Base-by-base conservation (phyloP, 2,797 vertebrate genomes). In the Tapera naevia region DNA sequence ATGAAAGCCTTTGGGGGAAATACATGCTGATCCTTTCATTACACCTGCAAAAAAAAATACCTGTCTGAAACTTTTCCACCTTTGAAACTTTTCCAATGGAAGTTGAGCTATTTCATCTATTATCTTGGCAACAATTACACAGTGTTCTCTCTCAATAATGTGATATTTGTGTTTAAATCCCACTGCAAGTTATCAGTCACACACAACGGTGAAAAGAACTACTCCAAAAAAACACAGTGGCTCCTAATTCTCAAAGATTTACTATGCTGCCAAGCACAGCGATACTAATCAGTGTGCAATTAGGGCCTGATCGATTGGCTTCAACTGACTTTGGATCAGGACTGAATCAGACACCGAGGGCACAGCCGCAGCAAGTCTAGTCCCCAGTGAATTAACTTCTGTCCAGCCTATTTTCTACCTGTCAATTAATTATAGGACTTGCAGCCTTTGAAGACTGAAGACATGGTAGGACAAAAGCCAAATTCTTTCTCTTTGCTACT, bases 41-140 rank as follows among this genome's bases (percentile, higher is more conserved):
- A 97, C 86, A 90, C 75, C 92, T 76, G 89, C 91, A 95, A 95
- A 91, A 95, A 95, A 91, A 88, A 72, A 88, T 51, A 91, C 81
- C 84, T 78, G 82, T 88, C 83, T 93, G 81, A 97, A 98, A 97
- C 97, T 97, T 98, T 94, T 87, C 94, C 78, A 93, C 88, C 94
- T 98, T 97, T 97, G 93, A 98, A 98, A 98, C 91, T 97, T 97
- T 97, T 97, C 95, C 95, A 94, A 92, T 78, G 85, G 87, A 79
- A 96, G 96, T 78, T 80, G 91, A 94, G 75, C 57, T 95, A 91
- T 96, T 95, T 91, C 45, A 60, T 95, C 93, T 89, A 91, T 96
- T 95, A 95, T 96, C 91, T 96, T 91, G 83, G 69, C 81, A 87
- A 91, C 88, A 96, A 94, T 97, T 95, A 95, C 69, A 72, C 54